Conservation (phyloP, 2,888 invertebrate species). For the Gymnocheta viridis region DNA sequence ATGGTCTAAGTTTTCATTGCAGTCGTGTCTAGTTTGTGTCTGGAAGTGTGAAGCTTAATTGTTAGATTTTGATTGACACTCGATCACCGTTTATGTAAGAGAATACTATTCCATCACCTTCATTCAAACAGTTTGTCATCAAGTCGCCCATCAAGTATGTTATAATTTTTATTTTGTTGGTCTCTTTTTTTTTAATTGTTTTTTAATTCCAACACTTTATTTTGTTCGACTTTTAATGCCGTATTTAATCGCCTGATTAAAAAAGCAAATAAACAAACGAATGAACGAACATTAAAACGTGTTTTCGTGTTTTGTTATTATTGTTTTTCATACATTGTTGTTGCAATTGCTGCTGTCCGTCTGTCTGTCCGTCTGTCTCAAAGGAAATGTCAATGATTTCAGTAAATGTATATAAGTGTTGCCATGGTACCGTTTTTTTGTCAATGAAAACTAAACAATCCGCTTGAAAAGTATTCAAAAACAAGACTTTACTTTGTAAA, state of each 20-base stretch:
- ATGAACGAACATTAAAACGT: conserved; percentile 11
- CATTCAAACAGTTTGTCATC: conserved; percentile 62
- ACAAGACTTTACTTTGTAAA: conserved; percentile 10
- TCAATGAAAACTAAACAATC: not conserved
- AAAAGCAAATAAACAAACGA: conserved; percentile 7
- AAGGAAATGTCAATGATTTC: conserved; percentile 45
- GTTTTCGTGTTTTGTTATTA: conserved; percentile 24
- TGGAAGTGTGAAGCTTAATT: conserved; percentile 71
- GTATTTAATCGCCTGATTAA: conserved; percentile 60
- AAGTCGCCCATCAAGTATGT: conserved; percentile 62
- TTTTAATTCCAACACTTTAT: conserved; percentile 16
- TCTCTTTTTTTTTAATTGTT: not conserved
- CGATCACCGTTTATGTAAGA: conserved; percentile 66
- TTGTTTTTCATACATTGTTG: not conserved
- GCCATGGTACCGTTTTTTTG: conserved; percentile 6
- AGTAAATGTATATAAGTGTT: not conserved
- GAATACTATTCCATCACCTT: conserved; percentile 62
- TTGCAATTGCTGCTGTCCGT: not conserved
- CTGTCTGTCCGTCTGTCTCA: not conserved
- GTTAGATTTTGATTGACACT: conserved; percentile 70
- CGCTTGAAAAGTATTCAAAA: not conserved
- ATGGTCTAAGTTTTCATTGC: conserved; percentile 28
- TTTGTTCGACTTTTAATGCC: not conserved
- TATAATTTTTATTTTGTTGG: conserved; percentile 9
- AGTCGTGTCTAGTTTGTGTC: conserved; percentile 58